Conservation (phyloP, 2,113 vertebrate genomes). For the Crotophaga sulcirostris region DNA sequence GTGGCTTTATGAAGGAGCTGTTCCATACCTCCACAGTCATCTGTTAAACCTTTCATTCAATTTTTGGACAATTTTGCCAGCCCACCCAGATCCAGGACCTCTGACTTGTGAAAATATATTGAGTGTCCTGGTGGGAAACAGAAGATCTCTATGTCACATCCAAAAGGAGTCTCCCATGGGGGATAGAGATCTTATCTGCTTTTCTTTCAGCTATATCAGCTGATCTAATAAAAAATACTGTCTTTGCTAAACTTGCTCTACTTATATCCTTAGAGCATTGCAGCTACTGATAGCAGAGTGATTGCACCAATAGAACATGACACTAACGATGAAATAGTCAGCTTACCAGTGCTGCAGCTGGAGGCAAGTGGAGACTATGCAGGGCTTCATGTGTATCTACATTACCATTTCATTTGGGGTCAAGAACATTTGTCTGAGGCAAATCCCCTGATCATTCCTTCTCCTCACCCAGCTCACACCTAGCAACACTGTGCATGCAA, state of each 20-base stretch:
- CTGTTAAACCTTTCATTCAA: not conserved
- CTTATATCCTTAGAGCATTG: not conserved
- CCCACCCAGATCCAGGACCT: not conserved
- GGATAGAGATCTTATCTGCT: not conserved
- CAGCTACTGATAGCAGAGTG: not conserved
- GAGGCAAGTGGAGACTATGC: not conserved
- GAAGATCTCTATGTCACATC: not conserved
- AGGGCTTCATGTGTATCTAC: accelerated
- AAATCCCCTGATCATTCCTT: not conserved
- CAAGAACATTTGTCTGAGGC: not conserved
- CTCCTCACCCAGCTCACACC: not conserved
- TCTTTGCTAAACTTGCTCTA: conserved; percentile 1
- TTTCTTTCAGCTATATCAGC: conserved; percentile 4
- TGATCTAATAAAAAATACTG: conserved; percentile 24
- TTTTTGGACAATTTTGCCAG: not conserved
- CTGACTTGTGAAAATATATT: not conserved
- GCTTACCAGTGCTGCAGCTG: not conserved
- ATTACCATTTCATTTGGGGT: not conserved
- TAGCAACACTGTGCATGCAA: accelerated
- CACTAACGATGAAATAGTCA: not conserved
- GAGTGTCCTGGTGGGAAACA: not conserved
- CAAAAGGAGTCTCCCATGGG: not conserved
- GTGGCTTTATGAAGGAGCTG: not conserved
- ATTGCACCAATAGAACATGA: not conserved
- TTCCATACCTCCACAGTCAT: not conserved